Conservation (phyloP, 2,113 vertebrate genomes). For the Ageneiosus marmoratus region DNA sequence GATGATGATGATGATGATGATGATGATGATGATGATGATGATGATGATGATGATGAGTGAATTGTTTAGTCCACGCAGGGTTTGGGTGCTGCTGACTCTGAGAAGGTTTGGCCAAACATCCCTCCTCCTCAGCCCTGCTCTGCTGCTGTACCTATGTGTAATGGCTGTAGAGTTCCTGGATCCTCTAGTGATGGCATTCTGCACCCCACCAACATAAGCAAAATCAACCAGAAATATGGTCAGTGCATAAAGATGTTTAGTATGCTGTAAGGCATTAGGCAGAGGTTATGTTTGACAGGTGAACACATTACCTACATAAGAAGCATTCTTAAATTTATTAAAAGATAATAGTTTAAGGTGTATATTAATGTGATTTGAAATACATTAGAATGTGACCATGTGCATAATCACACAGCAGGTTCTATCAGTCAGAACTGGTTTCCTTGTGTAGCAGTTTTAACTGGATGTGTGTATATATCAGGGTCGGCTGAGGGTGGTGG, state of each 20-base stretch:
- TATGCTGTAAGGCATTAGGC: background rate
- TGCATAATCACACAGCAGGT: background rate
- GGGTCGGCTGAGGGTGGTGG: slow-evolving; percentile 82
- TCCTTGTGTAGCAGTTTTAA: background rate
- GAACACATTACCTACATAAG: background rate
- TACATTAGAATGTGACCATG: background rate
- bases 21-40: no score
- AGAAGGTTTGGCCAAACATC: slow-evolving; percentile 88
- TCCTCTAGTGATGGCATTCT: slow-evolving; percentile 79
- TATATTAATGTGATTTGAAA: background rate
- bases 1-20: no score
- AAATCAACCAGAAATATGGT: slow-evolving; percentile 87
- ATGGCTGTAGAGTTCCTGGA: slow-evolving; percentile 87
- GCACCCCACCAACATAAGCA: slow-evolving; percentile 78
- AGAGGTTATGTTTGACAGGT: no score
- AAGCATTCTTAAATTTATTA: background rate
- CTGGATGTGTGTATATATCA: slow-evolving; percentile 51
- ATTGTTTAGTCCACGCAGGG: slow-evolving; percentile 77
- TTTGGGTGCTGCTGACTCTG: slow-evolving; percentile 72
- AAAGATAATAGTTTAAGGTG: background rate
- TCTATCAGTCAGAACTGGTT: no score
- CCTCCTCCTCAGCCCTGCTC: slow-evolving; percentile 78
- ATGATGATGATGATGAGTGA: background rate
- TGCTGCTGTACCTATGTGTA: slow-evolving; percentile 82
- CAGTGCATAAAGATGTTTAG: slow-evolving; percentile 35